Base-by-base conservation (phyloP, 2,888 invertebrate genomes). In the Drosophila meridionalis region DNA sequence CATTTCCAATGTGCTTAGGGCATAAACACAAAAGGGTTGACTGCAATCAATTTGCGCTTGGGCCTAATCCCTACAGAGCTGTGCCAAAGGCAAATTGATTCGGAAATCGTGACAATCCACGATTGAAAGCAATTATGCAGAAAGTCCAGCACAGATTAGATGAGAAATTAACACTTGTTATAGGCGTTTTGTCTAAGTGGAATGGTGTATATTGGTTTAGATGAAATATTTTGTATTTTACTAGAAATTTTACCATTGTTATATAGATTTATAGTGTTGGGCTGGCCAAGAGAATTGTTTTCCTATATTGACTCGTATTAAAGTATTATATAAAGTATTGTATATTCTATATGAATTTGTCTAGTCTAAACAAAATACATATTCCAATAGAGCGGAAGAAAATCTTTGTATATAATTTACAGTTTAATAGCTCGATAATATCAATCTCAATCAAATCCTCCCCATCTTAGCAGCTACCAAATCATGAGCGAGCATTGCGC, bases 41-140 rank as follows among this genome's bases (percentile, higher is more conserved):
- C 38, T 28, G 59, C 43, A 55, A 60, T 43, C 66, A 86, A 73
- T 64, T 65, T 69, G 56, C 32, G 14, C 50, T 38, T 47, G 34
- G 40, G 32, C 59, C 42, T 83, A 84, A 88, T 88, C 83, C 81
- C 76, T 63, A 62, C 12, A 48, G 40, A 69, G 45, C 68, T 11
- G 38, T 32, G 68, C 66, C 82, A 64, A 55, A 52, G 87, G 78
- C 85, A 82, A 82, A 83, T 85, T 78, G 73, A 76, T 87, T 76
- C 63, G n/a, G 58, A 50, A 75, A 63, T 76, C 73, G 73, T 62
- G 69, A 63, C 77, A 74, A 68, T 68, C 67, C 64, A 66, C 63
- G 65, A 78, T 72, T 78, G 81, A 85, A 78, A 78, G 71, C 66
- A 87, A 84, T 84, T 86, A 88, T 77, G 74, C 74, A 69, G 65